Evolutionary conservation across 2,888 invertebrate genomes (phyloP).

Genomic region (Cosmia trapezina): DNA sequence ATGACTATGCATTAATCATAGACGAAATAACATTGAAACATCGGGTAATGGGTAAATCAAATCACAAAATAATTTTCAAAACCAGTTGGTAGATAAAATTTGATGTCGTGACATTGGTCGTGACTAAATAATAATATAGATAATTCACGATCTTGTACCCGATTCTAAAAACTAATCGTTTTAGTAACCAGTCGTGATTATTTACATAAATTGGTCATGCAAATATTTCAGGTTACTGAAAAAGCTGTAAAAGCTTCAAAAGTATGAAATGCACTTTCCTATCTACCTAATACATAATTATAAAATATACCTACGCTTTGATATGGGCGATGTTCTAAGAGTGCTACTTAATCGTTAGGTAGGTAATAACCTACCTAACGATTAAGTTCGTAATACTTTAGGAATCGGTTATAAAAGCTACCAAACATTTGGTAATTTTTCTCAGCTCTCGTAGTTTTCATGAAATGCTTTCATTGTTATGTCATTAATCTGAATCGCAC

Average conservation of each 20-base stretch:
- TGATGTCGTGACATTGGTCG: too few species aligned
- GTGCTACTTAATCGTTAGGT: too few species aligned
- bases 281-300: neutral
- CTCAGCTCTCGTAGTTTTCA: slow-evolving; percentile 39
- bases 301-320: neutral
- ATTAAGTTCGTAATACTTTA: neutral
- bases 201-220: neutral
- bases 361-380: neutral
- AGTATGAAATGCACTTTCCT: neutral
- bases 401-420: neutral
- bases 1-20: neutral
- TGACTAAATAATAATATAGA: neutral
- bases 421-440: slow-evolving; percentile 2
- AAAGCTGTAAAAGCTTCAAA: neutral
- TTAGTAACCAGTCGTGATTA: neutral
- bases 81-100: neutral
- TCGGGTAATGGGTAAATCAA: slow-evolving; percentile 6
- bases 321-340: neutral
- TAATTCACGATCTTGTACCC: neutral
- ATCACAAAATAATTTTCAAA: slow-evolving; percentile 4
- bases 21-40: slow-evolving; percentile 12
- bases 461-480: slow-evolving; percentile 35
- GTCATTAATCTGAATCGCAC: slow-evolving; percentile 70
- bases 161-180: slow-evolving; percentile 1
- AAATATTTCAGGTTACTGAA: slow-evolving; percentile 1